Evolutionary conservation across 2,113 vertebrate genomes (phyloP).

Genomic region (Oxyura jamaicensis): DNA sequence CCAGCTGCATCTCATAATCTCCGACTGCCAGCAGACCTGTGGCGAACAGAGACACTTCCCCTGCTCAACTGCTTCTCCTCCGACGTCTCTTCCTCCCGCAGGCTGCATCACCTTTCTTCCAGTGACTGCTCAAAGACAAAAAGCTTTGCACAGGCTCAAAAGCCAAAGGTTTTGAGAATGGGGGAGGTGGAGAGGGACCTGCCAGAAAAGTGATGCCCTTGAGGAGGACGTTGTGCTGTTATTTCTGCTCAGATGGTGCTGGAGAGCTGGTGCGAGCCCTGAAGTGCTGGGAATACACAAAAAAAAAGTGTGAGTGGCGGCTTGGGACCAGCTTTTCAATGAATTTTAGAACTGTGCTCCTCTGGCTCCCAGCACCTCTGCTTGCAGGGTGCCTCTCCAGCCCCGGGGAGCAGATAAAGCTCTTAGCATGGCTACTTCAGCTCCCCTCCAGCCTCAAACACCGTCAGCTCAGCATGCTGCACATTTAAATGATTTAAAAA

Average conservation of each 20-base stretch:
- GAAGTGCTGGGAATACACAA: neutral
- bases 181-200: neutral
- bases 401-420: neutral
- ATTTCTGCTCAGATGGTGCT: neutral
- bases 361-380: neutral
- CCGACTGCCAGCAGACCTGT: neutral
- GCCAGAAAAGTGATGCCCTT: neutral
- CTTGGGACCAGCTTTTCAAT: neutral
- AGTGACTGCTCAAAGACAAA: neutral
- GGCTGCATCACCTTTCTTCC: neutral
- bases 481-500: conserved; percentile 16
- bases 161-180: neutral
- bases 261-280: neutral
- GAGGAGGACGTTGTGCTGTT: neutral
- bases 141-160: neutral
- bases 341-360: neutral
- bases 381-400: neutral
- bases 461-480: neutral
- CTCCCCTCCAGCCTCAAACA: neutral
- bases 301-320: neutral
- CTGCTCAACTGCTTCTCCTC: neutral
- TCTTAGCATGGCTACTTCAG: neutral
- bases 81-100: neutral
- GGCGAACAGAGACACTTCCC: neutral
- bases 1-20: conserved; percentile 3